Conservation (phyloP, 2,113 vertebrate genomes). For the Gnathonemus longibarbis region DNA sequence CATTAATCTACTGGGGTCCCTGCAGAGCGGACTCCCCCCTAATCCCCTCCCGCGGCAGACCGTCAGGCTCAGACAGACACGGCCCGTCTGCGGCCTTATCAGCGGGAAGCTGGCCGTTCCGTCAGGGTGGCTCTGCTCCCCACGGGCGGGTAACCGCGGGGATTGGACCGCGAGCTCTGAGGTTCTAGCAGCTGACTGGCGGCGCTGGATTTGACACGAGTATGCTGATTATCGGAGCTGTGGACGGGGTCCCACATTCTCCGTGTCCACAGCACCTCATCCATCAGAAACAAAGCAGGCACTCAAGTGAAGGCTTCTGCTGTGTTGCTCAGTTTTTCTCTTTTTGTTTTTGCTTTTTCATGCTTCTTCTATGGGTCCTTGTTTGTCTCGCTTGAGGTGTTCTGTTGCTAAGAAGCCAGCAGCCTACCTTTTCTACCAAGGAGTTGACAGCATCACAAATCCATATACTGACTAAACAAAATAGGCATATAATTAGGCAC, state of each 20-base stretch:
- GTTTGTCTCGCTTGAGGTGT: not conserved
- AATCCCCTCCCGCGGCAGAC: not conserved
- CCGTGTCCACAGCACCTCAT: not conserved
- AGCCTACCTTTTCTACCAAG: not conserved
- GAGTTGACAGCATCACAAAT: not conserved
- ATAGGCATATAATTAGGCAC: not conserved
- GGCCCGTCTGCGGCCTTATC: constrained; percentile 1
- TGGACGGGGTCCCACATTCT: not conserved
- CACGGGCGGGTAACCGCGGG: not conserved
- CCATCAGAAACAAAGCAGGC: not conserved
- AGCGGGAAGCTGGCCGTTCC: not conserved
- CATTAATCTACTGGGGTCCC: constrained; percentile 19
- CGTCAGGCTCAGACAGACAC: not conserved
- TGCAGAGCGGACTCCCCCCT: not conserved
- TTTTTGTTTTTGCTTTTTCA: not conserved
- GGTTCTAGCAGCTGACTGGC: not conserved
- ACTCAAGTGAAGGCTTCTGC: too few relatives aligned
- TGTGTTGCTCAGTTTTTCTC: not conserved
- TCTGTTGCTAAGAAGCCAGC: not conserved
- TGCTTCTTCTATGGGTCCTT: not conserved
- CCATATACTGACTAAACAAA: not conserved
- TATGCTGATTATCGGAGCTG: not conserved
- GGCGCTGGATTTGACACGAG: not conserved
- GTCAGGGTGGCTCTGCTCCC: not conserved
- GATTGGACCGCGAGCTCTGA: not conserved